A percentile compares a stretch with the other conserved stretches of the same genome.
These are phyloP conservation scores for Argyresthia goedartella DNA, from an alignment of 2,888 invertebrate species.

Conservation along the genomic window DNA sequence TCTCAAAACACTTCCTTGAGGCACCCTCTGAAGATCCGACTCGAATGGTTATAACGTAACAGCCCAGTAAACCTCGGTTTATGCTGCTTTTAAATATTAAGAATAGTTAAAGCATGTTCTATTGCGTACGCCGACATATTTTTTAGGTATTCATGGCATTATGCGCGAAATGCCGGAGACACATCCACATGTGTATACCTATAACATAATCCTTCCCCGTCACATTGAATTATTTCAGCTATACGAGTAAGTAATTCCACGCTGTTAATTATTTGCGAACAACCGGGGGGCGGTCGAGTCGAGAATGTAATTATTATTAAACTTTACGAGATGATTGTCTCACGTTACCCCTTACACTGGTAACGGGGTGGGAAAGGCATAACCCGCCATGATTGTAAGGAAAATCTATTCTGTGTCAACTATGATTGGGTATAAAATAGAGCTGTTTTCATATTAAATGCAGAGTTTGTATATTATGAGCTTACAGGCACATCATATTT, in stretches of 20 bases:
- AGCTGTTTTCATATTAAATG: too few relatives aligned
- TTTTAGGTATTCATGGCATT: too few relatives aligned
- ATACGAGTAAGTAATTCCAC: conserved; percentile 58
- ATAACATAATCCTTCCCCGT: conserved; percentile 45
- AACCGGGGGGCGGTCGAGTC: conserved; percentile 60
- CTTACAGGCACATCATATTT: too few relatives aligned
- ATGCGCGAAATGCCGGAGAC: conserved; percentile 13
- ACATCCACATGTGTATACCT: conserved; percentile 1
- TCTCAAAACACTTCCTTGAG: conserved; percentile 15
- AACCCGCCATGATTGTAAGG: not conserved
- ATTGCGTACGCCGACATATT: not conserved
- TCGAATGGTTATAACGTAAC: conserved; percentile 22
- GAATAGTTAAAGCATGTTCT: conserved; percentile 17
- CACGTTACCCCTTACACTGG: conserved; percentile 60
- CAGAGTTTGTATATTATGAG: too few relatives aligned
- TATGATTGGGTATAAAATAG: conserved; percentile 17
- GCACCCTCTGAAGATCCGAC: conserved; percentile 12
- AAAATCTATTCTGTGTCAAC: too few relatives aligned
- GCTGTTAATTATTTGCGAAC: conserved; percentile 67
- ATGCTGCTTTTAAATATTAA: conserved; percentile 58
- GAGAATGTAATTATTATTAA: conserved; percentile 72
- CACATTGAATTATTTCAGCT: conserved; percentile 70
- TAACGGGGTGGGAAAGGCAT: conserved; percentile 18
- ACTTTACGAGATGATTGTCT: conserved; percentile 65
- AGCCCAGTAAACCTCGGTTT: conserved; percentile 38